Evolutionary conservation across 1,140 invertebrate species (phyloP), one percentile per base, ranked within the genome.

Genomic region (Psilanteris sp.): DNA sequence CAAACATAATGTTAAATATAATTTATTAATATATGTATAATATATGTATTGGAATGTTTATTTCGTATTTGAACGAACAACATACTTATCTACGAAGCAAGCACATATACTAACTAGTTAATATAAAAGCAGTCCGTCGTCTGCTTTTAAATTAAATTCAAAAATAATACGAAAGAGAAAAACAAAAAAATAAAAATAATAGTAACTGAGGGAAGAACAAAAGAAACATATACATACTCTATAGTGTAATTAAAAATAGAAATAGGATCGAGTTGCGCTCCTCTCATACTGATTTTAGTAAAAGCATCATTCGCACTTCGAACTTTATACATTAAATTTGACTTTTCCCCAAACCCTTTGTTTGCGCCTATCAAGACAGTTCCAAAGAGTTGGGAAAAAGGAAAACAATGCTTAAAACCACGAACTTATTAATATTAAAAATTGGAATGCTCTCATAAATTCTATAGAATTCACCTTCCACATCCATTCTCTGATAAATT

Each of bases 91-190:
- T n/a, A n/a, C n/a, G n/a, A n/a, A n/a, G n/a, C n/a, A n/a, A n/a
- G n/a, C n/a, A n/a, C n/a, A n/a, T n/a, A n/a, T n/a, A n/a, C n/a
- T n/a, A 87, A 84, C 86, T 83, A 87, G 54, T 54, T 13, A 31
- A 84, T 81, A 78, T 78, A 81, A 81, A 83, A 83, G 55, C 61
- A 50, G 22, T n/a, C 41, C 14, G 2, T 4, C n/a, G 46, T 85
- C 79, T 64, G 61, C 20, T 48, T 24, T 64, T 24, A 39, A 31
- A 36, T 68, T 70, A 37, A 14, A 54, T 71, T 46, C 36, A 66
- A 44, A 50, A 11, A 9, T 4, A 43, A 29, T 32, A 46, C 43
- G 16, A 52, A 46, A 46, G 54, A 61, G 8, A 37, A 50, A 24
- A 37, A 50, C 13, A 24, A 48, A 61, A 39, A 26, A n/a, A 41